Conservation (phyloP, 2,888 invertebrate species). For the Acrocera orbiculus region DNA sequence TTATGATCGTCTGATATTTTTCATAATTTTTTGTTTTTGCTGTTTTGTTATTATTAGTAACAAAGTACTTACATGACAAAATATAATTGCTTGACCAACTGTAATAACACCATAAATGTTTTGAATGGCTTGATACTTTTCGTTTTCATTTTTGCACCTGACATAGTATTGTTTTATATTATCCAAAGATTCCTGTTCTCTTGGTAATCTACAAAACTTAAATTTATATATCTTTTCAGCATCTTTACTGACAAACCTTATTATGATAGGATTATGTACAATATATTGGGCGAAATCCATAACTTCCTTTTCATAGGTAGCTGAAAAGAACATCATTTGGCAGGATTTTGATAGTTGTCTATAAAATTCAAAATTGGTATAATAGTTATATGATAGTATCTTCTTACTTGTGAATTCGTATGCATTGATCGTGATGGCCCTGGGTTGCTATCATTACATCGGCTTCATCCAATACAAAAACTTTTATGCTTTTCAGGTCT, state of each 20-base stretch:
- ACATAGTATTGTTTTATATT: conserved; percentile 97
- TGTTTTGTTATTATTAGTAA: too few species aligned
- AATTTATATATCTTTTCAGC: not conserved
- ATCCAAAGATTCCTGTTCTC: conserved; percentile 89
- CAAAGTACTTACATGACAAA: conserved; percentile 76
- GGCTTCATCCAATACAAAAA: conserved; percentile 98
- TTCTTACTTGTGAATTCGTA: conserved; percentile 80
- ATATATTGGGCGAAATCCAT: conserved; percentile 95
- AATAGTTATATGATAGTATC: too few species aligned
- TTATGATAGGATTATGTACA: conserved; percentile 77
- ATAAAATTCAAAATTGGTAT: too few species aligned
- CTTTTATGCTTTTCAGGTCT: conserved; percentile 68
- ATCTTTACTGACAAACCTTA: conserved; percentile 24
- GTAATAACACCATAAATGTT: conserved; percentile 94
- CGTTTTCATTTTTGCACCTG: conserved; percentile 62
- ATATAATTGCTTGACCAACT: conserved; percentile 96
- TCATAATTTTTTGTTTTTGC: too few species aligned
- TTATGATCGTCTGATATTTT: too few species aligned
- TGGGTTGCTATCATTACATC: conserved; percentile 99
- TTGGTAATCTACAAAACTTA: conserved; percentile 51
- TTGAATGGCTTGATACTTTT: conserved; percentile 83
- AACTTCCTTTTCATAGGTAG: conserved; percentile 85
- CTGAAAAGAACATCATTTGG: conserved; percentile 98
- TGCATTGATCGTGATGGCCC: conserved; percentile 94
- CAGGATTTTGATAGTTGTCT: conserved; percentile 45